A percentile compares a stretch with the other conserved stretches of the same genome.
phyloP scores from a whole-genome alignment of 2,113 vertebrate species.

The Cyprinodon tularosa region DNA sequence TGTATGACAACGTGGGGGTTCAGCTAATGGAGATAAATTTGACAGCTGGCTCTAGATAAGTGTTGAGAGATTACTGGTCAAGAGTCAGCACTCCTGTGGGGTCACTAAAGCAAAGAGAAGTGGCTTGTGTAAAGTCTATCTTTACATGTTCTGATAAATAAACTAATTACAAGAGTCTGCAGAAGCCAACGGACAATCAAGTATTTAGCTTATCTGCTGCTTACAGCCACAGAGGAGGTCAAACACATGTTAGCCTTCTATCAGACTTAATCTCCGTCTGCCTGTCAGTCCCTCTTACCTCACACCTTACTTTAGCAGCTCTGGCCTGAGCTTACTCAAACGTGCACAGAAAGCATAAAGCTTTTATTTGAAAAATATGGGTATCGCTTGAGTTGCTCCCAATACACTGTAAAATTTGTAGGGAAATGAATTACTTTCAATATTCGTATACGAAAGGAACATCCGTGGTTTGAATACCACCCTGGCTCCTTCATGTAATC shows the following conservation, averaged over 20 bases:
- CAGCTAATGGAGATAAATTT: slow-evolving; percentile 9
- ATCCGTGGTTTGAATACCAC: too few species aligned
- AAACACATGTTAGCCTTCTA: slow-evolving; percentile 64
- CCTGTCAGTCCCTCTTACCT: slow-evolving; percentile 41
- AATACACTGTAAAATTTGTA: too few species aligned
- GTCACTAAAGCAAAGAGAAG: slow-evolving; percentile 37
- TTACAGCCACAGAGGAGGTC: slow-evolving; percentile 66
- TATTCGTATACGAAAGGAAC: too few species aligned
- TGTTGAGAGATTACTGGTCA: slow-evolving; percentile 35
- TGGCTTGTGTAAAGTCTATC: slow-evolving; percentile 42
- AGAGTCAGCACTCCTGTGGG: slow-evolving; percentile 36
- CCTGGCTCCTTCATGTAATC: too few species aligned
- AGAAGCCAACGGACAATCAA: slow-evolving; percentile 55
- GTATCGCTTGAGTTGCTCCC: too few species aligned
- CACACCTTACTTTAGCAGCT: slow-evolving; percentile 18
- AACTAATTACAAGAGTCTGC: slow-evolving; percentile 62
- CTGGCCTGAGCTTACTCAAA: not conserved
- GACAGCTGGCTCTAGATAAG: slow-evolving; percentile 30
- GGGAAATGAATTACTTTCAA: too few species aligned
- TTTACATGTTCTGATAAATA: slow-evolving; percentile 63
- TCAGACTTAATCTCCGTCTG: slow-evolving; percentile 55
- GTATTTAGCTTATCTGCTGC: slow-evolving; percentile 70
- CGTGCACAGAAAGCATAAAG: not conserved
- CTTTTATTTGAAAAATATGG: not conserved
- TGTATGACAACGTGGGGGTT: not conserved